A percentile compares a stretch with the other conserved stretches of the same genome.
Conservation (phyloP, 2,888 invertebrate species). For the Rapana venosa region DNA sequence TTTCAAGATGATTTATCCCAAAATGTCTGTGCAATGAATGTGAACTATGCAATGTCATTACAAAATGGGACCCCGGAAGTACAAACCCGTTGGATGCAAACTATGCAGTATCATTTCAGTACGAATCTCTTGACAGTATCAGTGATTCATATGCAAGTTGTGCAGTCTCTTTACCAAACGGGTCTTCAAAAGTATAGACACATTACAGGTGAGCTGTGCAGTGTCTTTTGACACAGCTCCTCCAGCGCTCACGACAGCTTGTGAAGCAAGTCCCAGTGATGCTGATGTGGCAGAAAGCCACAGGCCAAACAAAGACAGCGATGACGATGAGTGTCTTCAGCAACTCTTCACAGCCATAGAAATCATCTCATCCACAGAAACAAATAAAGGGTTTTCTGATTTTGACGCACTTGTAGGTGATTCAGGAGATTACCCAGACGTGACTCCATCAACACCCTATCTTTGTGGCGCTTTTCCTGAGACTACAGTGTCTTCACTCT, state of each 20-base stretch:
- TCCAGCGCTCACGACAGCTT: background rate
- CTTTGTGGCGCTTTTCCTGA: background rate
- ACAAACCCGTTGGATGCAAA: background rate
- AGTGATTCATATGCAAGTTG: background rate
- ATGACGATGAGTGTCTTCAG: constrained; percentile 20
- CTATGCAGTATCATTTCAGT: background rate
- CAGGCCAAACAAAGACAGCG: background rate
- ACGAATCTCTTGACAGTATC: background rate
- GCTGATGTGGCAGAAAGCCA: background rate
- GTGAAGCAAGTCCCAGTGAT: background rate
- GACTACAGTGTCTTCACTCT: background rate
- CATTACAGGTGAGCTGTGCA: background rate
- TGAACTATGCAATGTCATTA: background rate
- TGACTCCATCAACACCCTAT: background rate
- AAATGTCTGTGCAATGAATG: background rate
- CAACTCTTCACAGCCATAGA: constrained; percentile 4
- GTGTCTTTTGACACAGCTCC: background rate
- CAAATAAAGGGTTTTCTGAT: background rate
- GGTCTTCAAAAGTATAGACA: background rate
- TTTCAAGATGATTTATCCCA: background rate
- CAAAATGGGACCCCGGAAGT: background rate
- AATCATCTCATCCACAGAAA: background rate
- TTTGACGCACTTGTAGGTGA: background rate
- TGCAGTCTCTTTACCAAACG: too few relatives aligned
- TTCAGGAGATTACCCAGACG: background rate